Evolutionary conservation across 2,888 invertebrate genomes (phyloP), one percentile per base, ranked within the genome.

Genomic region (Ceraclea dissimilis): DNA sequence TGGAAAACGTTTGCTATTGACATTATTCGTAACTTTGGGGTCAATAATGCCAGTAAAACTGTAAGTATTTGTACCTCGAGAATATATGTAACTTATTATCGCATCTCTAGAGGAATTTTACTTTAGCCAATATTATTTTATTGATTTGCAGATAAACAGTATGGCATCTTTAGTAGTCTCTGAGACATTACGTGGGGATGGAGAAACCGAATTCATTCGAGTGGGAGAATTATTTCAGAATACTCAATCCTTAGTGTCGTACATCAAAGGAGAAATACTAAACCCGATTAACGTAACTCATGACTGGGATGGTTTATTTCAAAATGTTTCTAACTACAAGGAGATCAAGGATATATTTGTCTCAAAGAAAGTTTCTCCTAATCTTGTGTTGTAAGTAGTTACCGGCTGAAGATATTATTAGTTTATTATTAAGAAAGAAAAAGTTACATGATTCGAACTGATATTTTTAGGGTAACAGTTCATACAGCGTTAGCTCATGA

Each of bases 401-500:
- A 39, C 5, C n/a, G n/a, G n/a, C n/a, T 6, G 26, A 26, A 26
- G 26, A 4, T 26, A 26, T 26, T 6, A 26, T 6, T 26, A 26
- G 10, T 26, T 26, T 26, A 4, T 6, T 26, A 26, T 26, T 26
- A 6, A 26, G 10, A n/a, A n/a, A n/a, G n/a, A n/a, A 26, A 6
- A 26, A 43, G 13, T 43, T 43, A 13, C 13, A 43, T 43, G n/a
- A 26, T 26, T 26, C 10, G 26, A 26, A 26, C n/a, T 48, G 4
- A 16, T 18, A 48, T 2, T 51, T 61, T 54, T 46, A 62, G 62
- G 21, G 59, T 62, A 5, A 72, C 74, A 39, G 66, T 74, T 4
- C 76, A 78, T 59, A 76, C 76, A 10, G 72, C 75, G 0, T 58
- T 78, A 57, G 76, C 78, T 2, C 75, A 74, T 60, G 76, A 76